These are phyloP conservation scores for Adelognathus sp. DNA, from an alignment of 2,888 invertebrate species.

Conservation along the genomic window DNA sequence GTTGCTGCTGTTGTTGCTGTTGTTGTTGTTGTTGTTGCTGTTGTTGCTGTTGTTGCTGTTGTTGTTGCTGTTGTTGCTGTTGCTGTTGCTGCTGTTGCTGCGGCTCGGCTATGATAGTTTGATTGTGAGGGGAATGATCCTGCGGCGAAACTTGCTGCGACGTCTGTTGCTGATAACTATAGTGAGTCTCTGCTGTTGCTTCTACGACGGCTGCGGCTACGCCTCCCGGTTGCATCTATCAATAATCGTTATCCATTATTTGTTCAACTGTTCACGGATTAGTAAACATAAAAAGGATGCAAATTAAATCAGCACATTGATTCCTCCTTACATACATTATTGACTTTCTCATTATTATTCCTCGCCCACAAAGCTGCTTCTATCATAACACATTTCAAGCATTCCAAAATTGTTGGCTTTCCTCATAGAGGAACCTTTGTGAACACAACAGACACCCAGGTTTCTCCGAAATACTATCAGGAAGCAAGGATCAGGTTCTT, in stretches of 20 bases:
- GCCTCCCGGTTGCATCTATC: slow-evolving; percentile 78
- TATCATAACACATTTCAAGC: no score
- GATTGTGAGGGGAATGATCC: slow-evolving; percentile 72
- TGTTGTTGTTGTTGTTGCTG: slow-evolving; percentile 72
- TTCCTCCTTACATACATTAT: no score
- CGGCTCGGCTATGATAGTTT: slow-evolving; percentile 74
- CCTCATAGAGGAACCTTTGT: no score
- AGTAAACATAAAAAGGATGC: no score
- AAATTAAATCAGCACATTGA: no score
- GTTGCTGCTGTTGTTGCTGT: slow-evolving; percentile 75
- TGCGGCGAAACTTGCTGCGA: slow-evolving; percentile 76
- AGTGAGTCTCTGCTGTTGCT: slow-evolving; percentile 79
- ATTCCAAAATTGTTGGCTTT: no score
- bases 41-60: slow-evolving; percentile 49
- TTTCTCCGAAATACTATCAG: no score
- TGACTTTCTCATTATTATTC: no score
- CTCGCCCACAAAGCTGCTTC: no score
- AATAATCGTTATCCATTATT: not conserved
- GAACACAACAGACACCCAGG: no score
- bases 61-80: slow-evolving; percentile 54
- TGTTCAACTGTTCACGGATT: no score
- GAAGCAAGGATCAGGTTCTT: no score
- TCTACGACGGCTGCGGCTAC: slow-evolving; percentile 80
- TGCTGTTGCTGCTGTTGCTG: slow-evolving; percentile 63
- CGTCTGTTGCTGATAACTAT: slow-evolving; percentile 79